Conservation (phyloP, 2,888 invertebrate genomes). For the Tachina grossa region DNA sequence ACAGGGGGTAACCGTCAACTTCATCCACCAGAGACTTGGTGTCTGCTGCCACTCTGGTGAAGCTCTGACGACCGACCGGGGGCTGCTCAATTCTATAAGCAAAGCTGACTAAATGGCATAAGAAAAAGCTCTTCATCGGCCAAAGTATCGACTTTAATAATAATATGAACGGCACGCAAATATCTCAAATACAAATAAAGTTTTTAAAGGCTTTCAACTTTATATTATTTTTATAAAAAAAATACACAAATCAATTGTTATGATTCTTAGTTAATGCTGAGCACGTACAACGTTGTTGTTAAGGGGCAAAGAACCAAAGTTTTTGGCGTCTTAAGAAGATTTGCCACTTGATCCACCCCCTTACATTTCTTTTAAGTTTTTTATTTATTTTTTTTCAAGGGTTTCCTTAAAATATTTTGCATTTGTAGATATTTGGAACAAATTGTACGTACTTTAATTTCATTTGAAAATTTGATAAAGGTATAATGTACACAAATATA, state of each 20-base stretch:
- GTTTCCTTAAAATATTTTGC: not conserved
- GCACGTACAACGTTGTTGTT: constrained; percentile 26
- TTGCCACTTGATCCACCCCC: not conserved
- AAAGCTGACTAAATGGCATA: no score
- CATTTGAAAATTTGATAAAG: not conserved
- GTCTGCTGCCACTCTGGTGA: no score
- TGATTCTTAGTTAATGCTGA: constrained; percentile 10
- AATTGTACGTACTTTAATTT: not conserved
- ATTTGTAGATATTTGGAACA: constrained; percentile 1
- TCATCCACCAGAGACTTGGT: no score
- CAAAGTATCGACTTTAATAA: no score
- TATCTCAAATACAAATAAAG: not conserved
- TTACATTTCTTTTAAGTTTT: not conserved
- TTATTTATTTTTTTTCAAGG: not conserved
- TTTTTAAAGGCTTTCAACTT: not conserved
- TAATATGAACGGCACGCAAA: not conserved
- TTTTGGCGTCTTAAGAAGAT: not conserved
- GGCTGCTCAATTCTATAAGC: no score
- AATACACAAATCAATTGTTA: not conserved
- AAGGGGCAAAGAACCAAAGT: not conserved
- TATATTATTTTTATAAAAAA: not conserved
- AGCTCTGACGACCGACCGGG: no score
- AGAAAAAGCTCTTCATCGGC: no score
- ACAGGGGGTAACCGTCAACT: no score
- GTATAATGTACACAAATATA: not conserved